Evolutionary conservation across 2,888 invertebrate species (phyloP).

Genomic region (Amphipyra tragopoginis): DNA sequence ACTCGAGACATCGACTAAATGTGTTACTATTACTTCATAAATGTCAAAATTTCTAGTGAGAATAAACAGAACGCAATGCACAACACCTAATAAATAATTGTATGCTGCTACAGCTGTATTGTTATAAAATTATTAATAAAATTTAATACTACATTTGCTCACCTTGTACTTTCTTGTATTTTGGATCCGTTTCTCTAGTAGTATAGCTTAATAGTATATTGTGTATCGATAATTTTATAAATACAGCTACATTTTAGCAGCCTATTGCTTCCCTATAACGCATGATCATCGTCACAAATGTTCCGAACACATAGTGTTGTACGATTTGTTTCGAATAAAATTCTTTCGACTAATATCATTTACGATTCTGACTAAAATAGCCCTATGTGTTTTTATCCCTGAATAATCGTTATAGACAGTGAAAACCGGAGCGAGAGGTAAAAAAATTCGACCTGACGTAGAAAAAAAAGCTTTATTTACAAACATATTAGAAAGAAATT

Average conservation of each 20-base stretch:
- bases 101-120: slow-evolving; percentile 76
- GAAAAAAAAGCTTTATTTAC: slow-evolving; percentile 61
- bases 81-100: slow-evolving; percentile 67
- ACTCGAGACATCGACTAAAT: slow-evolving; percentile 89
- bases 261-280: slow-evolving; percentile 64
- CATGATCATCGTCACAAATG: slow-evolving; percentile 78
- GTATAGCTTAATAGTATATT: slow-evolving; percentile 75
- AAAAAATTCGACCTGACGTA: slow-evolving; percentile 52
- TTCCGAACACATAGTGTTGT: slow-evolving; percentile 58
- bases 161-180: slow-evolving; percentile 84
- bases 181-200: slow-evolving; percentile 84
- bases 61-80: slow-evolving; percentile 69
- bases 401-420: slow-evolving; percentile 84
- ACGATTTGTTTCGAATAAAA: slow-evolving; percentile 50
- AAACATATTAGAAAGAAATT: slow-evolving; percentile 56
- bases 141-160: slow-evolving; percentile 81
- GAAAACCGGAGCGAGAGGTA: slow-evolving; percentile 73
- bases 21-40: slow-evolving; percentile 86
- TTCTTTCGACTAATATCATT: slow-evolving; percentile 41
- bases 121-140: slow-evolving; percentile 79
- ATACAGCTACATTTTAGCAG: slow-evolving; percentile 69
- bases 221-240: slow-evolving; percentile 77
- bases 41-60: slow-evolving; percentile 74
- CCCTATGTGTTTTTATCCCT: slow-evolving; percentile 64
- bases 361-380: slow-evolving; percentile 55